A percentile compares a stretch with the other conserved stretches of the same genome.
Evolutionary conservation across 2,797 vertebrate genomes (phyloP).

Genomic region (Syndactyla subalaris): DNA sequence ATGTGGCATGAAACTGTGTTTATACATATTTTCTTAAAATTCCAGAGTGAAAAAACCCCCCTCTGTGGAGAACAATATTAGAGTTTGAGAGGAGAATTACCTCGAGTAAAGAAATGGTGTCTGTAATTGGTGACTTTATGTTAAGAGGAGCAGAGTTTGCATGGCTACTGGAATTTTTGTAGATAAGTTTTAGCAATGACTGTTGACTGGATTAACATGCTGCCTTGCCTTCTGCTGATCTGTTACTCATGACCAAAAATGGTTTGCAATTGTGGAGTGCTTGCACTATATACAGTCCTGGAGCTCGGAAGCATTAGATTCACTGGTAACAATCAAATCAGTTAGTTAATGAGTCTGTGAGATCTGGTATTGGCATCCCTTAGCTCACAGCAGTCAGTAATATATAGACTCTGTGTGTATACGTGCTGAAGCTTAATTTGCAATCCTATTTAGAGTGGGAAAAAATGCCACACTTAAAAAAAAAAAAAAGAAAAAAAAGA

Average conservation of each 20-base stretch:
- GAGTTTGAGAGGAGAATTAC: background rate
- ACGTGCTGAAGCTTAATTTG: slow-evolving; percentile 66
- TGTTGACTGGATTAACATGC: background rate
- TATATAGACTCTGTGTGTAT: slow-evolving; percentile 43
- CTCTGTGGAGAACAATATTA: background rate
- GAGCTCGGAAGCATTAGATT: background rate
- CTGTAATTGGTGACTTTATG: background rate
- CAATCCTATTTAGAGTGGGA: slow-evolving; percentile 66
- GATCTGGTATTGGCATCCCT: slow-evolving; percentile 55
- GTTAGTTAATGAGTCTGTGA: slow-evolving; percentile 19
- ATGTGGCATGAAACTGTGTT: background rate
- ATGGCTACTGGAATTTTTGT: background rate
- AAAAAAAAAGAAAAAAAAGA: slow-evolving; percentile 32
- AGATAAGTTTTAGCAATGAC: background rate
- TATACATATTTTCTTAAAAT: background rate
- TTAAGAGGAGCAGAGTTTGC: background rate
- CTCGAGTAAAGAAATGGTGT: background rate
- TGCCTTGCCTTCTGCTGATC: slow-evolving; percentile 10
- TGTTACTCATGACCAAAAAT: slow-evolving; percentile 30
- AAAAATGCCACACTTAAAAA: slow-evolving; percentile 66
- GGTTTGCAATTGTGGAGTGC: background rate
- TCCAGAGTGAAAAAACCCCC: background rate
- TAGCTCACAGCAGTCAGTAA: slow-evolving; percentile 57
- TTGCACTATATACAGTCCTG: background rate
- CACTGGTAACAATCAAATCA: background rate